These are phyloP conservation scores for Mus minutoides DNA, from an alignment of 2,797 vertebrate species.

Conservation along the genomic window DNA sequence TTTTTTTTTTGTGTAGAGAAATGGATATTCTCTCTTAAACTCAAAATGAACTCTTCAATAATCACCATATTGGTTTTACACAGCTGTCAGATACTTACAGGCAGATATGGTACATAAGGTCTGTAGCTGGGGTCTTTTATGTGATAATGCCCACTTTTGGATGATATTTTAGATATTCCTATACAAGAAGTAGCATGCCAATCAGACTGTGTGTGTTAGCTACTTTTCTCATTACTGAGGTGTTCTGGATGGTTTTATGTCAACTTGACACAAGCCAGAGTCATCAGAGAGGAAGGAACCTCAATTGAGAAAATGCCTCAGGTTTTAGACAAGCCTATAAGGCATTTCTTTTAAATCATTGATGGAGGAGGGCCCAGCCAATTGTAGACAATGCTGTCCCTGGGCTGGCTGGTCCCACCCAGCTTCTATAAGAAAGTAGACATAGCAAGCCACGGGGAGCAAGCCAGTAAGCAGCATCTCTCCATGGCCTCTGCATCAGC, in stretches of 20 bases:
- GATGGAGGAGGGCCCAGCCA: background rate
- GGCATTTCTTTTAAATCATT: background rate
- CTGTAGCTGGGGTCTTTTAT: background rate
- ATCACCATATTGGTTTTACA: background rate
- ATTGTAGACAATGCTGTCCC: too few species aligned
- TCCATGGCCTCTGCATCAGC: background rate
- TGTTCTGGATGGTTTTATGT: background rate
- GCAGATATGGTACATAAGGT: background rate
- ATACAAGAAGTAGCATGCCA: background rate
- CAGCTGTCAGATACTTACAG: background rate
- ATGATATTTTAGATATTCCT: background rate
- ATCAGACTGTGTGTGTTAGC: background rate
- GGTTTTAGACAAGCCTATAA: background rate
- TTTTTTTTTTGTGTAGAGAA: conserved; percentile 25
- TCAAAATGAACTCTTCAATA: background rate
- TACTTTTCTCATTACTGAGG: background rate
- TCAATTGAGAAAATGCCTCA: background rate
- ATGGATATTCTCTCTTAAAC: background rate
- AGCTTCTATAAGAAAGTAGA: background rate
- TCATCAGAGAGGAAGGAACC: background rate
- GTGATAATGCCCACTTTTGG: background rate
- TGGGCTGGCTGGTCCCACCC: background rate
- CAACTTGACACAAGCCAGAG: background rate
- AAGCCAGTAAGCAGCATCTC: background rate
- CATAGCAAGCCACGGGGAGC: background rate